phyloP scores from a whole-genome alignment of 2,113 vertebrate species.

The Procapra przewalskii region DNA sequence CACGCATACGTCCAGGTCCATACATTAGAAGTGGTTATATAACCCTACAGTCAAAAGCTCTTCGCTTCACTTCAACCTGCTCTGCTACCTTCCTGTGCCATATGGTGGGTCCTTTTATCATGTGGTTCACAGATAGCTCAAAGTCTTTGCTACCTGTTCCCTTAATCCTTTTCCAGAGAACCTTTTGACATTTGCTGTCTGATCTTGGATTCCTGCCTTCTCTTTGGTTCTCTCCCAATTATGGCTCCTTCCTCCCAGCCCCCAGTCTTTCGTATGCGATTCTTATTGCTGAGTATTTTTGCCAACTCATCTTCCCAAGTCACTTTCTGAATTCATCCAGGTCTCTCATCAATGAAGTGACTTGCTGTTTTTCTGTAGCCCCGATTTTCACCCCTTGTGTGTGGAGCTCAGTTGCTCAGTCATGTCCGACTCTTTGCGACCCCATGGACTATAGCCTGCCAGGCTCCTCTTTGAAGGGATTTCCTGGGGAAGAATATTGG shows the following conservation, averaged over 20 bases:
- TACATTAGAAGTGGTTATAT: constrained; percentile 32
- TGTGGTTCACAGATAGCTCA: constrained; percentile 9
- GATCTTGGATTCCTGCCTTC: constrained; percentile 28
- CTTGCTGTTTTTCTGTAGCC: not conserved
- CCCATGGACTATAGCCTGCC: not conserved
- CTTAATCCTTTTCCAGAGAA: constrained; percentile 54
- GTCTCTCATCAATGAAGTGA: not conserved
- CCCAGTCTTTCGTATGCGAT: not conserved
- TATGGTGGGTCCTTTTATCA: constrained; percentile 40
- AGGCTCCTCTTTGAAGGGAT: not conserved
- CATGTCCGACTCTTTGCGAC: not conserved
- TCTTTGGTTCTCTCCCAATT: not conserved
- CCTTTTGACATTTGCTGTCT: constrained; percentile 56
- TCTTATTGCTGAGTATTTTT: not conserved
- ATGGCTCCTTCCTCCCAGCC: not conserved
- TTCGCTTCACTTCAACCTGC: not conserved
- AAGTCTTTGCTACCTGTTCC: constrained; percentile 45
- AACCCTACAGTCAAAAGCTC: constrained; percentile 33
- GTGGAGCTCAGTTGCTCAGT: not conserved
- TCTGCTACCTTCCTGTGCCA: constrained; percentile 48
- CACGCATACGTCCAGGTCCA: not conserved
- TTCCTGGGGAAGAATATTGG: not conserved
- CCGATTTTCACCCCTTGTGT: not conserved
- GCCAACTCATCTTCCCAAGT: constrained; percentile 17
- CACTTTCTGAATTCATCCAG: not conserved